A percentile compares a stretch with the other conserved stretches of the same genome.
These are phyloP conservation scores for Orestias chungarensis DNA, from an alignment of 2,797 vertebrate species.

Conservation along the genomic window DNA sequence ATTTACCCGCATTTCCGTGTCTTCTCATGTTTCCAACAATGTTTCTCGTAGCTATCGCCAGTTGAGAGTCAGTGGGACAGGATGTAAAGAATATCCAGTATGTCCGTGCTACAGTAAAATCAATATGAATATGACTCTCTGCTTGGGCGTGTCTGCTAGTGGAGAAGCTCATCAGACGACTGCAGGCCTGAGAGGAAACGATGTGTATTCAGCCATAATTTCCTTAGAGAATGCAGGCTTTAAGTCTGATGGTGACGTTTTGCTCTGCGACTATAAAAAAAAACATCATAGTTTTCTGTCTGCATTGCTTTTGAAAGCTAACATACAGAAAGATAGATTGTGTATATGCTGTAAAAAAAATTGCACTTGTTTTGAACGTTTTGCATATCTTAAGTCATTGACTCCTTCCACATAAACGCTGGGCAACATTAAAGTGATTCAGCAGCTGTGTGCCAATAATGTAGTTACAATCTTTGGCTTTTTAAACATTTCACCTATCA, in stretches of 20 bases:
- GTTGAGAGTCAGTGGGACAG: conserved; percentile 15
- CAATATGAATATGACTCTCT: conserved; percentile 59
- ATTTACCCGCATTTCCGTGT: background rate
- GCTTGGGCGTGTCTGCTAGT: conserved; percentile 45
- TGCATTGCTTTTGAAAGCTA: background rate
- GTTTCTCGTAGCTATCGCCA: conserved; percentile 52
- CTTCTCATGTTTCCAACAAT: conserved; percentile 48
- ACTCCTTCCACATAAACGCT: background rate
- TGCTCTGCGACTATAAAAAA: conserved; percentile 8
- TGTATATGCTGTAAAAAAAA: background rate
- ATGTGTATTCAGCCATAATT: conserved; percentile 7
- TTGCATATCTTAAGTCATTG: background rate
- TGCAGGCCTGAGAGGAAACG: conserved; percentile 10
- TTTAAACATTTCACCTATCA: background rate
- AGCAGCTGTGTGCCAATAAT: background rate
- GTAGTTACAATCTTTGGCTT: background rate
- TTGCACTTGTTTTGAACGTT: background rate
- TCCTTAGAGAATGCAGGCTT: conserved; percentile 15
- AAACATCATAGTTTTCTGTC: background rate
- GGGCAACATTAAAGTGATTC: background rate
- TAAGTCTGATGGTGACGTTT: conserved; percentile 17
- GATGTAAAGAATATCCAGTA: conserved; percentile 60
- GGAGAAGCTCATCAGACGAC: conserved; percentile 26
- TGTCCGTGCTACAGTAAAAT: conserved; percentile 59
- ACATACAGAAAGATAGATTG: conserved; percentile 1